These are phyloP conservation scores for Esperia sulphurella DNA, from an alignment of 2,888 invertebrate species.

Conservation along the genomic window DNA sequence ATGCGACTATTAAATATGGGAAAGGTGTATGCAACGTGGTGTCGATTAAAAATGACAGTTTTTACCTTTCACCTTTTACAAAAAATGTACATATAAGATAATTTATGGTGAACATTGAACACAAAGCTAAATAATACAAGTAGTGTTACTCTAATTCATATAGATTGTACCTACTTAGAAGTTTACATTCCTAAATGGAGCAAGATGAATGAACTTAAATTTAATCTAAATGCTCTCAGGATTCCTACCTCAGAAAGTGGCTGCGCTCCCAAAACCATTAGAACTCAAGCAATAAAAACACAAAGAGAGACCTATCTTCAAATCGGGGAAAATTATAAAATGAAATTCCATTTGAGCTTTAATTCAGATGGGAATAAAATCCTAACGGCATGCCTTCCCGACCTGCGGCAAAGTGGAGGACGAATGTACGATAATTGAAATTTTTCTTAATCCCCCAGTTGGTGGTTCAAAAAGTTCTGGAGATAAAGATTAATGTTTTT, in stretches of 20 bases:
- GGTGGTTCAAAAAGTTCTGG: constrained; percentile 23
- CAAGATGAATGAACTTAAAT: constrained; percentile 3
- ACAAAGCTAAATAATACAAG: too few species aligned
- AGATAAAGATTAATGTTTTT: constrained; percentile 5
- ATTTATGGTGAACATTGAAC: too few species aligned
- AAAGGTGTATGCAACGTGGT: too few species aligned
- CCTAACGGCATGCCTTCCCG: constrained; percentile 31
- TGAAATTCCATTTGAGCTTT: constrained; percentile 52
- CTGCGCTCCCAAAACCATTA: constrained; percentile 7
- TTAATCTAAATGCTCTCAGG: constrained; percentile 20
- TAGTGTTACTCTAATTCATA: too few species aligned
- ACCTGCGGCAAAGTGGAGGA: constrained; percentile 20
- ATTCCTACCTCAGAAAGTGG: constrained; percentile 12
- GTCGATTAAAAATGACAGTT: too few species aligned
- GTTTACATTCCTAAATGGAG: neutral
- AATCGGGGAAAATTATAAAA: constrained; percentile 54
- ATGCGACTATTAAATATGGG: too few species aligned
- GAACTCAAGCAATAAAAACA: constrained; percentile 24
- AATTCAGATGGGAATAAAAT: constrained; percentile 51
- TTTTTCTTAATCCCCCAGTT: constrained; percentile 51
- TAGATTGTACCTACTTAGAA: too few species aligned
- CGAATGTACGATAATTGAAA: constrained; percentile 51
- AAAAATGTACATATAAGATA: too few species aligned
- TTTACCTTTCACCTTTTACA: too few species aligned
- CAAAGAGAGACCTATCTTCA: constrained; percentile 26